Evolutionary conservation across 2,888 invertebrate genomes (phyloP), one percentile per base, ranked within the genome.

Genomic region (Microplitis deprimator): DNA sequence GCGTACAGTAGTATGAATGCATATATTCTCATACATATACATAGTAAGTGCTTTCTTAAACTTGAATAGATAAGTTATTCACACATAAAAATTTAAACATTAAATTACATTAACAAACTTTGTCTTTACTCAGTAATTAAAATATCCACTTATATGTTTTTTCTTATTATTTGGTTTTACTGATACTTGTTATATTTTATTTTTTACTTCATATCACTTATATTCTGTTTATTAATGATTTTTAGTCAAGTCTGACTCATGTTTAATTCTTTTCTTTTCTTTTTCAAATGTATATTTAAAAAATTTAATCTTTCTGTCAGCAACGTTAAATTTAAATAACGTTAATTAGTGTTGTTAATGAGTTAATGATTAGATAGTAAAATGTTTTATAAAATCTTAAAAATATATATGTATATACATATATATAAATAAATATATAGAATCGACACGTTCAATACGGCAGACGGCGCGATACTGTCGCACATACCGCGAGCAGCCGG

Each of bases 391-490:
- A 29, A 29, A 29, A 29, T 29, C 3, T 29, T 29, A 3, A 4
- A 29, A 29, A 4, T 29, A 29, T 29, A 29, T 29, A 29, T 29
- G 4, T 29, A 29, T 29, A 29, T 29, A 29, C 29, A 29, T 29
- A 4, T 29, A 62, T 20, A 29, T 65, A 6, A 70, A 60, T 17
- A 38, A 59, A 40, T 38, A 38, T 39, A 39, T 6, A 38, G 5
- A 13, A 75, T 70, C 79, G 81, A 81, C 71, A 77, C 79, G 78
- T 79, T 78, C 80, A 72, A 77, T 75, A 79, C 79, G 81, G 79
- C 81, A 79, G 81, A 79, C 82, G 78, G 80, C 81, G 81, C 81
- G 82, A 80, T 79, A 82, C 82, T 82, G 82, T 80, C 81, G 77
- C 76, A 78, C 75, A 80, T 78, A 75, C 79, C 77, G 74, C 76